A percentile compares a stretch with the other conserved stretches of the same genome.
Evolutionary conservation across 2,797 vertebrate genomes (phyloP).

Genomic region (Myotis findleyi): DNA sequence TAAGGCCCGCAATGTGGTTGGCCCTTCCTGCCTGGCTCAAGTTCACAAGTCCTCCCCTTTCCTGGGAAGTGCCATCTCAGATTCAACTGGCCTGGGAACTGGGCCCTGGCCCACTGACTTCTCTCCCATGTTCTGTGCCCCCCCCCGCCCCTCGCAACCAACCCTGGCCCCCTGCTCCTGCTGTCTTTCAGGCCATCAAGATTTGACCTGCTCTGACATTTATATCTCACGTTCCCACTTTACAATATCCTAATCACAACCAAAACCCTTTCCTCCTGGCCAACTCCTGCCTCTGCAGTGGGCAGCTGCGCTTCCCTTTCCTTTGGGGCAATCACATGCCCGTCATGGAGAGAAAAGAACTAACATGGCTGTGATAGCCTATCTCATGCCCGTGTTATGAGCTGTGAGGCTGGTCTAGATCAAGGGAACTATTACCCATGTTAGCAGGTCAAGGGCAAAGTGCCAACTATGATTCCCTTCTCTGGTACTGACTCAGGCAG

Average conservation of each 20-base stretch:
- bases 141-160: too few relatives aligned
- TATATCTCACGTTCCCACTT: neutral
- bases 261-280: neutral
- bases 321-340: slow-evolving; percentile 17
- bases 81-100: neutral
- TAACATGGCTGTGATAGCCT: neutral
- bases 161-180: neutral
- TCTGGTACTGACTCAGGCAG: neutral
- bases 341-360: slow-evolving; percentile 42
- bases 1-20: neutral
- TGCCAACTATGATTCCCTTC: neutral
- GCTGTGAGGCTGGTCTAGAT: neutral
- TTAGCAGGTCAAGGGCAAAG: slow-evolving; percentile 25
- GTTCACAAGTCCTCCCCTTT: neutral
- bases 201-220: neutral
- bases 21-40: neutral
- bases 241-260: neutral
- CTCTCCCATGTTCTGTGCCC: too few relatives aligned
- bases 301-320: rapidly evolving
- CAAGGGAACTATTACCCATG: slow-evolving; percentile 39
- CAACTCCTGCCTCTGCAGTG: neutral
- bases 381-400: slow-evolving; percentile 31
- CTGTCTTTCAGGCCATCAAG: neutral
- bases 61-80: rapidly evolving
- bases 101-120: neutral